Evolutionary conservation across 2,888 invertebrate species (phyloP).

Genomic region (Scaptomyza parva): DNA sequence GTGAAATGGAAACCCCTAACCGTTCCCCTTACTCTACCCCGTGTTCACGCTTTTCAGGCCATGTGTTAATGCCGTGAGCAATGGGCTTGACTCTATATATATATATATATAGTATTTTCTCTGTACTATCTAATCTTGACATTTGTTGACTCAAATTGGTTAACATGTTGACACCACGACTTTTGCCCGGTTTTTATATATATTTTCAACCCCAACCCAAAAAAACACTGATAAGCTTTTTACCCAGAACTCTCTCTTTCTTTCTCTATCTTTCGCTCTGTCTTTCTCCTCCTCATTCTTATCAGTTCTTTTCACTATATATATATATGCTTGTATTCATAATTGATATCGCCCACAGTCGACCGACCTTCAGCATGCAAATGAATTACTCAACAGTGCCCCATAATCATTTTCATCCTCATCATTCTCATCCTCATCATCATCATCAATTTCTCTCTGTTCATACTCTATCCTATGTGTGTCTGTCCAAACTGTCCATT

Average conservation of each 20-base stretch:
- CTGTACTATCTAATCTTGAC: slow-evolving; percentile 67
- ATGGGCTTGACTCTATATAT: slow-evolving; percentile 10
- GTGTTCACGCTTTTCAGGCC: neutral
- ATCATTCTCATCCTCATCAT: slow-evolving; percentile 10
- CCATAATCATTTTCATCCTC: slow-evolving; percentile 31
- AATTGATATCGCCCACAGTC: slow-evolving; percentile 55
- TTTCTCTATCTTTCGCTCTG: neutral
- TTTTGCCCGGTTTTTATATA: slow-evolving; percentile 9
- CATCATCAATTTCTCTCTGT: neutral
- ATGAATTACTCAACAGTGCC: slow-evolving; percentile 71
- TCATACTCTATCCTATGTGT: neutral
- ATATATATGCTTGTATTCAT: slow-evolving; percentile 28
- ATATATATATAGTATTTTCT: too few relatives aligned
- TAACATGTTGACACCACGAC: slow-evolving; percentile 76
- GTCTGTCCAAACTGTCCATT: too few relatives aligned
- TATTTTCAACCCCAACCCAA: slow-evolving; percentile 10
- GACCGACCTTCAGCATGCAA: slow-evolving; percentile 69
- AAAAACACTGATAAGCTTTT: slow-evolving; percentile 34
- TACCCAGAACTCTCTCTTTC: neutral
- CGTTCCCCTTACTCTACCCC: neutral
- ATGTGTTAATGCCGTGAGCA: slow-evolving; percentile 47
- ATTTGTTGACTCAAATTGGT: slow-evolving; percentile 79
- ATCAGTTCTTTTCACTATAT: slow-evolving; percentile 42
- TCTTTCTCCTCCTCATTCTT: slow-evolving; percentile 17
- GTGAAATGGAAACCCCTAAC: neutral